Percentiles rank a stretch among this genome's conserved stretches.
These are phyloP conservation scores for Philopedon plagiatum DNA, from an alignment of 2,888 invertebrate genomes.

Conservation along the genomic window DNA sequence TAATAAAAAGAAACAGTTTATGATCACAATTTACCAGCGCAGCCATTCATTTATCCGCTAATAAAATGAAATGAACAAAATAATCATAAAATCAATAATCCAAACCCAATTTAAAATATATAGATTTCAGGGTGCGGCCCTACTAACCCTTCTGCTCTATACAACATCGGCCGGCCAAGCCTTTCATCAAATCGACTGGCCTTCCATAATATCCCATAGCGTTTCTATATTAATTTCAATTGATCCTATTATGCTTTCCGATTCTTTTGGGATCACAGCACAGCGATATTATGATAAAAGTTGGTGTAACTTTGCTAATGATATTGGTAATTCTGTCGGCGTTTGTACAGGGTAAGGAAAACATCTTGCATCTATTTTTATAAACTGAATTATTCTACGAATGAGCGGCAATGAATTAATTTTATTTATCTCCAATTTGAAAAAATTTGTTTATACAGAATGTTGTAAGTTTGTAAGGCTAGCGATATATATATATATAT, in stretches of 20 bases:
- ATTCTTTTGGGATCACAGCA: conserved; percentile 31
- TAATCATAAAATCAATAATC: conserved; percentile 6
- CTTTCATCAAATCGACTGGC: conserved; percentile 28
- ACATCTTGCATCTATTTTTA: no score
- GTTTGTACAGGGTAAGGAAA: neutral
- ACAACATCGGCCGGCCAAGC: conserved; percentile 27
- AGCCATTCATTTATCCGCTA: no score
- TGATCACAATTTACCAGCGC: no score
- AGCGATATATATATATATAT: no score
- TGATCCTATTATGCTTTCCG: conserved; percentile 49
- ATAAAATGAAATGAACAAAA: neutral
- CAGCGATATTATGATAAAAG: conserved; percentile 28
- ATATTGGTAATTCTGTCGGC: conserved; percentile 18
- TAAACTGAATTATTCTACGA: no score
- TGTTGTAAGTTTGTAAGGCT: no score
- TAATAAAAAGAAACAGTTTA: no score
- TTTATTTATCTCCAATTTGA: no score
- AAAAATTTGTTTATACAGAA: no score
- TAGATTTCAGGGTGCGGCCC: conserved; percentile 42
- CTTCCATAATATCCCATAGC: conserved; percentile 39
- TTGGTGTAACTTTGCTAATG: conserved; percentile 35
- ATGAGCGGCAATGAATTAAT: no score
- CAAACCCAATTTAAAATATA: conserved; percentile 42
- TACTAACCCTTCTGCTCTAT: conserved; percentile 25
- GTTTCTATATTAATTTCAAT: conserved; percentile 51